Evolutionary conservation across 2,888 invertebrate genomes (phyloP), one percentile per base, ranked within the genome.

Genomic region (Buathra laborator): DNA sequence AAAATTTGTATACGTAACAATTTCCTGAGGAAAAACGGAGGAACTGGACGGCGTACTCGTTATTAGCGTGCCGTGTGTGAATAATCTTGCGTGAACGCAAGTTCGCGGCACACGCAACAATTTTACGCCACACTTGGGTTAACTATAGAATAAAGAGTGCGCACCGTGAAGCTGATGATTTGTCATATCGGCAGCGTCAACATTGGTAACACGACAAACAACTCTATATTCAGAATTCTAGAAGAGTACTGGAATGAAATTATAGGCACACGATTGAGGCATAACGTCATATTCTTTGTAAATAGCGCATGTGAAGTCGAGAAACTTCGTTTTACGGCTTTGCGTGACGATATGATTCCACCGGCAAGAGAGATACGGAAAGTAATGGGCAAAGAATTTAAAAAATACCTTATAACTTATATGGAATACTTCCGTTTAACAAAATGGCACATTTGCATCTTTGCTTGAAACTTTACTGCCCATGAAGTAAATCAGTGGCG

Each of bases 31-130:
- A 29, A 43, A 24, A 48, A 9, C 48, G 24, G 46, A 56, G 37
- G n/a, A 32, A 62, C 14, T 10, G 37, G 43, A 74, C 37, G 64
- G 71, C 46, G 77, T 72, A 32, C 24, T 32, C 62, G 48, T 83
- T 74, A 68, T 51, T 56, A 37, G 78, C 74, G 78, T 83, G 72
- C 68, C 72, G 44, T 74, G 68, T 32, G 68, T 68, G 68, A 83
- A 83, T 78, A 64, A 66, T 43, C 16, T 29, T 12, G 43, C 16
- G 53, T 43, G 29, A 76, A 81, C 19, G 70, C 48, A 46, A 53
- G 24, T 51, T 32, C 53, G 44, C 56, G 59, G 64, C 9, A 76
- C 77, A 56, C 66, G 78, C 74, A 56, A 83, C 74, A 59, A 78
- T 83, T 74, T 83, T 68, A 67, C 59, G 78, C 62, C 71, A 78